Conservation (phyloP, 1,140 invertebrate species). For the Lepidurus couesii region DNA sequence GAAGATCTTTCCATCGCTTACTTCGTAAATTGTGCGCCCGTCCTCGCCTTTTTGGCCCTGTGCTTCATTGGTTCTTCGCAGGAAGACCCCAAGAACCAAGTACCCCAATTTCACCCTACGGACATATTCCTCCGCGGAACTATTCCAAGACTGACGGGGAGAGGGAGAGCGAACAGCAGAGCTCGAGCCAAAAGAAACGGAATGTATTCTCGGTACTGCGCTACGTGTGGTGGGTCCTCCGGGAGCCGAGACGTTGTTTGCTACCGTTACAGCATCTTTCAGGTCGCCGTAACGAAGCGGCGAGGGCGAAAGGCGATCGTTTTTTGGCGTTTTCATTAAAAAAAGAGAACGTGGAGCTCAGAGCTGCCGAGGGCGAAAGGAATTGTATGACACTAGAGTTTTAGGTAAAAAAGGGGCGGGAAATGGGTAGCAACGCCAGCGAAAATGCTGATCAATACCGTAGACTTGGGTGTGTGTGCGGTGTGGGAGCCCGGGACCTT, state of each 20-base stretch:
- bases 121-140: neutral
- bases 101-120: neutral
- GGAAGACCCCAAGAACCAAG: neutral
- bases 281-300: neutral
- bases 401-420: neutral
- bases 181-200: neutral
- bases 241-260: neutral
- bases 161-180: neutral
- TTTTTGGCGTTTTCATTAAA: conserved; percentile 10
- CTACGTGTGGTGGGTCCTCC: neutral
- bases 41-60: neutral
- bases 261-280: neutral
- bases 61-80: neutral
- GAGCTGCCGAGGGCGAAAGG: neutral
- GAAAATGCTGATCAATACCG: conserved; percentile 15
- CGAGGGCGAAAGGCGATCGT: neutral
- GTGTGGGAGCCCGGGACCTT: neutral
- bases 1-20: neutral
- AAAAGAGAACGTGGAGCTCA: conserved; percentile 10
- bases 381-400: conserved; percentile 16
- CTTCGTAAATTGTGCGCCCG: neutral
- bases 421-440: neutral
- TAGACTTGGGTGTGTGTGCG: neutral
- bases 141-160: neutral
- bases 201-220: neutral